Evolutionary conservation across 2,888 invertebrate species (phyloP).

Genomic region (Willowsia nigromaculata): DNA sequence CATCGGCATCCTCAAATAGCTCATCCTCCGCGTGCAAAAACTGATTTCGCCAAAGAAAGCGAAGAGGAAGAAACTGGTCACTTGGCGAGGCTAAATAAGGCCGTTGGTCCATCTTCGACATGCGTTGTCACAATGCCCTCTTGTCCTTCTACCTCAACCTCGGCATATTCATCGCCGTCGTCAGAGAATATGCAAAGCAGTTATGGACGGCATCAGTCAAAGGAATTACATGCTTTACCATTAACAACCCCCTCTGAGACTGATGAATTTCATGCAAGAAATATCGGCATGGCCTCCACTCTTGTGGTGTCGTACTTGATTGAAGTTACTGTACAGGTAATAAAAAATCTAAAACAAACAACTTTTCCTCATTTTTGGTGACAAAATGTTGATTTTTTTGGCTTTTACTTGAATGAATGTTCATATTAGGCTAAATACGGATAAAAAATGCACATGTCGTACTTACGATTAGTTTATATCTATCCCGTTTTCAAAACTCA

Average conservation of each 20-base stretch:
- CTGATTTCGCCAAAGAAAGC: neutral
- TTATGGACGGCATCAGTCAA: constrained; percentile 52
- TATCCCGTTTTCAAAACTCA: too few relatives aligned
- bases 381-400: neutral
- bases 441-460: too few relatives aligned
- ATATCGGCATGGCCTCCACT: constrained; percentile 75
- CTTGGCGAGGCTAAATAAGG: neutral
- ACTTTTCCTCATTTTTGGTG: constrained; percentile 39
- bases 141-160: neutral
- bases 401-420: neutral
- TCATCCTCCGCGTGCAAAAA: constrained; percentile 47
- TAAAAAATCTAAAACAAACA: neutral
- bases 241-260: neutral
- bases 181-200: constrained; percentile 18
- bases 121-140: constrained; percentile 30
- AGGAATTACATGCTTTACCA: neutral
- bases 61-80: constrained; percentile 3
- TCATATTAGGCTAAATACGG: too few relatives aligned
- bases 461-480: too few relatives aligned
- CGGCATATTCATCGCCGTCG: constrained; percentile 4
- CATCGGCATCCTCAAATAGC: neutral
- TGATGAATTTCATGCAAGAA: constrained; percentile 61
- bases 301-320: constrained; percentile 78
- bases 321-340: constrained; percentile 78
- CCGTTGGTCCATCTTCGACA: neutral